Evolutionary conservation across 2,888 invertebrate genomes (phyloP), one percentile per base, ranked within the genome.

Genomic region (Athalia circularis): DNA sequence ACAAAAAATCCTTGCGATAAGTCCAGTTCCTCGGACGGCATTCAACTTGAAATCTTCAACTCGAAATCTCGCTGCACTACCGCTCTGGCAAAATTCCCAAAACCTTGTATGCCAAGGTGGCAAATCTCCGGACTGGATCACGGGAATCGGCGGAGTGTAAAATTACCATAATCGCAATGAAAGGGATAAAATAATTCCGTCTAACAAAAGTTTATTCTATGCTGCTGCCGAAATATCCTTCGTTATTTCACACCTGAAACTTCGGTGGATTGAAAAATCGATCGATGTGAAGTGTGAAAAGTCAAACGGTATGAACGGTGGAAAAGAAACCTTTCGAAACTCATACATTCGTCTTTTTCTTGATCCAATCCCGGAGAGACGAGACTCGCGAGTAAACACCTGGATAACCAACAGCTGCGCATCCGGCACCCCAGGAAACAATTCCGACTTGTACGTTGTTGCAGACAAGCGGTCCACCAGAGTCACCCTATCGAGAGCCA

Each of bases 321-420:
- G 29, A 2, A 29, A 29, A 29, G 2, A 29, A 29, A 29, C 29
- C 29, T 29, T 29, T 29, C 29, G 29, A 29, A 29, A 29, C 29
- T 29, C 2, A 29, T 29, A 29, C 29, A 29, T 29, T 29, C 29
- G 29, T 29, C 29, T 29, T 29, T 54, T 72, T 64, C n/a, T 48
- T 78, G 13, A 92, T 91, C 92, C 92, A 91, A 77, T 84, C 79
- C 1, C 86, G 77, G 65, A 91, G 91, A 65, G 85, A 77, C 0
- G 92, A 91, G 45, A 93, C 91, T 82, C 92, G 91, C 1, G 92
- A 92, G 78, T 93, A 93, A 0, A 93, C 92, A 62, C 93, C 93
- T 4, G 93, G 93, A 62, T 67, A 77, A 45, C 90, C 11, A 89
- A 89, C 85, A 61, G 82, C 75, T 0, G 88, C 88, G 79, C 90